Conservation (phyloP, 2,113 vertebrate genomes). For the Xiphophorus maculatus region DNA sequence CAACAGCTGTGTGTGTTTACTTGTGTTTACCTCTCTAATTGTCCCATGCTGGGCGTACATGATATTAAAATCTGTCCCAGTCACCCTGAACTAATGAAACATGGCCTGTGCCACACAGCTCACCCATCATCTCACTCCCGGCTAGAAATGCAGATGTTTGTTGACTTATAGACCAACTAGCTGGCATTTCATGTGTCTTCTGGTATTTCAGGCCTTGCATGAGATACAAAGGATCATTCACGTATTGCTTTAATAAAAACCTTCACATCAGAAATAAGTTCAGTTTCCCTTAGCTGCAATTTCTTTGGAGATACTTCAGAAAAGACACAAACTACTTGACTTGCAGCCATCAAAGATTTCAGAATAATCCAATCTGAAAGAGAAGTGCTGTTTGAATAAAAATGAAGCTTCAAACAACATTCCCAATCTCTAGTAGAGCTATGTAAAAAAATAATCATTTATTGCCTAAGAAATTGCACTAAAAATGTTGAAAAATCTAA, state of each 20-base stretch:
- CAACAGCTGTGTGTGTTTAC: slow-evolving; percentile 79
- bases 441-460: too few species aligned
- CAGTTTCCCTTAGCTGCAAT: not conserved
- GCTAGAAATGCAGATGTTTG: slow-evolving; percentile 30
- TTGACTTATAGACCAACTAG: slow-evolving; percentile 12
- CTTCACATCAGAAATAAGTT: not conserved
- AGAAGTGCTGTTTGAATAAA: not conserved
- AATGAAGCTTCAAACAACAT: too few species aligned
- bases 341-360: not conserved
- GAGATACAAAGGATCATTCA: not conserved
- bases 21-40: slow-evolving; percentile 75
- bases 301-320: not conserved
- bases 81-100: slow-evolving; percentile 72
- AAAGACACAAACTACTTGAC: not conserved
- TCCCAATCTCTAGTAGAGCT: too few species aligned
- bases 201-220: slow-evolving; percentile 25
- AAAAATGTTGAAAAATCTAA: too few species aligned
- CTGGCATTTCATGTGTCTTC: slow-evolving; percentile 39
- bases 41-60: slow-evolving; percentile 65
- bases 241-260: slow-evolving; percentile 7
- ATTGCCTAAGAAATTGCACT: too few species aligned
- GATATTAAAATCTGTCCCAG: slow-evolving; percentile 49
- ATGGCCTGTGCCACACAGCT: slow-evolving; percentile 38
- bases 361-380: not conserved
- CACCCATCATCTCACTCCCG: slow-evolving; percentile 14